Percentiles rank a stretch among this genome's conserved stretches.
phyloP scores from a whole-genome alignment of 2,888 invertebrate species.

The Melieria crassipennis region DNA sequence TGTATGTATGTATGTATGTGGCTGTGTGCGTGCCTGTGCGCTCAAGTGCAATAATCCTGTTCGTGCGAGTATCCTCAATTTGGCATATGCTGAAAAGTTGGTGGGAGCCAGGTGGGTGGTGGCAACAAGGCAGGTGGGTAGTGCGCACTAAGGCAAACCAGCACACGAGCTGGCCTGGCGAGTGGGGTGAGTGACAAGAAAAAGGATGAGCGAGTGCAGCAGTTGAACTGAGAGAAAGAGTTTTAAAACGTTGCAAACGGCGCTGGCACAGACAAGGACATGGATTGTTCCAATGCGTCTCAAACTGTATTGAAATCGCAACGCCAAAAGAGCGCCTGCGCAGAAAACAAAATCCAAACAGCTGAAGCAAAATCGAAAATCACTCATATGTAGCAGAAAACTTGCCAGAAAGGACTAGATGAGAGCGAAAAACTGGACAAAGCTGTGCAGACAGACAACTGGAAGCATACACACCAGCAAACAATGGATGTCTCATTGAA shows the following conservation, averaged over 20 bases:
- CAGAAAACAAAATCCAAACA: not conserved
- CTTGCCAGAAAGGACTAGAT: too few species aligned
- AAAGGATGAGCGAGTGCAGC: not conserved
- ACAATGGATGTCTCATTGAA: too few species aligned
- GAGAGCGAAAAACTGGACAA: too few species aligned
- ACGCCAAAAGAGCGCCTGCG: not conserved
- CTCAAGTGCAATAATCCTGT: constrained; percentile 26
- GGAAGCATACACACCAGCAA: too few species aligned
- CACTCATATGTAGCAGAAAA: too few species aligned
- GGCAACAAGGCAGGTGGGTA: not conserved
- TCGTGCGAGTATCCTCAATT: constrained; percentile 27
- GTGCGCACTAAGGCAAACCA: not conserved
- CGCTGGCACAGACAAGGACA: too few species aligned
- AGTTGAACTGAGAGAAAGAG: not conserved
- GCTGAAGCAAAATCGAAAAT: not conserved
- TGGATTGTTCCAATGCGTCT: too few species aligned
- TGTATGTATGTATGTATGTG: not conserved
- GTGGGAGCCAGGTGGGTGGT: not conserved
- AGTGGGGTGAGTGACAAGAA: not conserved
- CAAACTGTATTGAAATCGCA: too few species aligned
- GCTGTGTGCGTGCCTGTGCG: not conserved
- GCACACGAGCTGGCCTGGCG: not conserved
- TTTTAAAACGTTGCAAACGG: not conserved
- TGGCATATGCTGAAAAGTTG: not conserved
- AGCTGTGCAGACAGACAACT: too few species aligned